Conservation (phyloP, 2,113 vertebrate genomes). For the cattle (Bos taurus) region ARS-UCD2.0 NC_037334.1:11236001-11236500, state of each 20-base stretch:
- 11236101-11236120: conserved; percentile 48
- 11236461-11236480: too few species aligned
- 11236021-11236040: conserved; percentile 48
- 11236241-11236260: neutral
- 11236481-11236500: neutral
- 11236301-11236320: neutral
- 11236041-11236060: conserved; percentile 30
- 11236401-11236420: neutral
- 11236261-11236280: neutral
- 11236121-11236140: conserved; percentile 59
- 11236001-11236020: neutral
- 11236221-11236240: neutral
- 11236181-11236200: neutral
- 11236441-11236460: neutral
- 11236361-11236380: neutral
- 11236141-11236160: conserved; percentile 48
- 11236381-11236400: neutral
- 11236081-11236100: conserved; percentile 45
- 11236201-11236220: neutral
- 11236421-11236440: neutral
- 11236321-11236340: neutral
- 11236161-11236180: neutral
- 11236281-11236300: neutral
- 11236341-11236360: neutral
- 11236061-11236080: conserved; percentile 55